Evolutionary conservation across 1,140 invertebrate species (phyloP).

Genomic region (Drosophila trapezifrons): DNA sequence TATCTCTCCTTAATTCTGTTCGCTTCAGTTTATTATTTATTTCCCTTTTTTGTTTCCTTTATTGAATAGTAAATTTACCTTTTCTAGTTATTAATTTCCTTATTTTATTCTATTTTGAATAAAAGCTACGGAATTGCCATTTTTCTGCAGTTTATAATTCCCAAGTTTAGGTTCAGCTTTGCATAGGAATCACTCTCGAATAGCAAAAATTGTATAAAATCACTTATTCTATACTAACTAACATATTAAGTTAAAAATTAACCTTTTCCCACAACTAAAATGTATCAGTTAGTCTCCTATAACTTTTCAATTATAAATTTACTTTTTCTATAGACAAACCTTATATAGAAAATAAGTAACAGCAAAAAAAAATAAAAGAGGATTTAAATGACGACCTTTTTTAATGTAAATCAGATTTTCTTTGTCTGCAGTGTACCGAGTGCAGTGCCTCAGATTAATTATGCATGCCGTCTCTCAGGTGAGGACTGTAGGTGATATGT

Average conservation of each 20-base stretch:
- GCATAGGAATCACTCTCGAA: too few relatives aligned
- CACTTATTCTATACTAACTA: too few relatives aligned
- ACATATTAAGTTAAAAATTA: not conserved
- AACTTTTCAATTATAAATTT: not conserved
- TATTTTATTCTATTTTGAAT: not conserved
- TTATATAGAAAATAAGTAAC: not conserved
- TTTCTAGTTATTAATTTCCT: not conserved
- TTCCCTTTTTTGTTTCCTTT: not conserved
- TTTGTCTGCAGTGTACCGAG: conserved; percentile 20
- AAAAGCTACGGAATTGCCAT: not conserved
- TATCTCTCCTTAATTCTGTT: not conserved
- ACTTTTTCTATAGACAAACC: not conserved
- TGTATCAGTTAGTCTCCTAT: too few relatives aligned
- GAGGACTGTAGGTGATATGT: conserved; percentile 3
- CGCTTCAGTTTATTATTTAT: not conserved
- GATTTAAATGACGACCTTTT: not conserved
- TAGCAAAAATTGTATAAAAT: too few relatives aligned
- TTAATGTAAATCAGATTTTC: not conserved
- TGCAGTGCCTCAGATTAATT: conserved; percentile 44
- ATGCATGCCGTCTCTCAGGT: conserved; percentile 32
- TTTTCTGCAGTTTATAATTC: not conserved
- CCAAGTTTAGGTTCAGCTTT: not conserved
- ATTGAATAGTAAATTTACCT: not conserved
- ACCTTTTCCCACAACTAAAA: not conserved
- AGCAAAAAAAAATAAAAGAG: not conserved